Conservation (phyloP, 2,888 invertebrate species). For the Stenodera caucasica region DNA sequence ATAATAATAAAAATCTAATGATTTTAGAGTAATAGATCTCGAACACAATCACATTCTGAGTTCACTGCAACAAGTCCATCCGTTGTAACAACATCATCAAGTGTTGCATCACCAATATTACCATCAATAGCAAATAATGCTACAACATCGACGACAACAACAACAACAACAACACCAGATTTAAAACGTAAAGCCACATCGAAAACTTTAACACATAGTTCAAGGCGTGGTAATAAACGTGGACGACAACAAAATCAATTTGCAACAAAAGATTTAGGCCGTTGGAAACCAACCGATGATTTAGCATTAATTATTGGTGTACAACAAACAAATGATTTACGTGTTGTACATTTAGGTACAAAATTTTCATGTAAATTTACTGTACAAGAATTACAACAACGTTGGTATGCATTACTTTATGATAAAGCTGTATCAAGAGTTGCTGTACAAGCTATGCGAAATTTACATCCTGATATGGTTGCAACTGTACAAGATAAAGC, state of each 20-base stretch:
- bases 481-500: constrained; percentile 86
- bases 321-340: constrained; percentile 81
- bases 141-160: constrained; percentile 22
- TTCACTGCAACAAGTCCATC: constrained; percentile 45
- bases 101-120: constrained; percentile 27
- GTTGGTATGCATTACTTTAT: constrained; percentile 95
- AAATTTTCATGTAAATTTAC: constrained; percentile 97
- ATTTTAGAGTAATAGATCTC: constrained; percentile 49
- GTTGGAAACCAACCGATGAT: constrained; percentile 98
- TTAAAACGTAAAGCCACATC: constrained; percentile 56
- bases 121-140: constrained; percentile 47
- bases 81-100: constrained; percentile 28
- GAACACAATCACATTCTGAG: constrained; percentile 55
- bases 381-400: constrained; percentile 87
- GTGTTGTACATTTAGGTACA: constrained; percentile 84
- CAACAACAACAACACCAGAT: constrained; percentile 35
- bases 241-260: constrained; percentile 70
- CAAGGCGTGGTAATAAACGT: constrained; percentile 60
- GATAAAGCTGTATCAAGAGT: constrained; percentile 92
- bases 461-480: constrained; percentile 88
- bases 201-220: constrained; percentile 50
- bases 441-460: constrained; percentile 90
- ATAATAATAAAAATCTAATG: constrained; percentile 4
- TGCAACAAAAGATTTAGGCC: constrained; percentile 81
- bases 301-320: constrained; percentile 90